Base-by-base conservation (phyloP, 92 coral and sea anemone genomes). In the Virgularia gustaviana region DNA sequence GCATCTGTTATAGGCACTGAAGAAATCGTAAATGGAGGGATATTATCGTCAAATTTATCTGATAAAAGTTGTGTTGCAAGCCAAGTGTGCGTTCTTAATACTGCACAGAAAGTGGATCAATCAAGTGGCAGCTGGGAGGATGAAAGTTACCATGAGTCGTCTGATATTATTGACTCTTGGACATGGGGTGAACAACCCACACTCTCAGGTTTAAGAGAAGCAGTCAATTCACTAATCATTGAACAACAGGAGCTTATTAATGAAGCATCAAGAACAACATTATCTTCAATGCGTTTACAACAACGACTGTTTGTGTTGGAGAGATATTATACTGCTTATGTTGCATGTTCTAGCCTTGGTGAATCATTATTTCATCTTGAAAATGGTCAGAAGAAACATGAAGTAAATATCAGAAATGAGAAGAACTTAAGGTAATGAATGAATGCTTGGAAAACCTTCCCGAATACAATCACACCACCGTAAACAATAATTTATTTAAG, bases 131-230 rank as follows among this genome's bases (percentile, higher is more conserved):
- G 83, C 19, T 87, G 81, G 71, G 88, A 79, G 36, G 98, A 92
- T 11, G 97, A 91, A 77, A 83, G 80, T 49, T 79, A 58, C 27
- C 79, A 88, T 0, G 72, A 84, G 9, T 95, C 94, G 56, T 85
- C 88, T 49, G 81, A 90, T 35, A 68, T 92, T 49, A 92, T 92
- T 83, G 96, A 92, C 58, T 82, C 89, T 1, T 92, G 98, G 98
- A 89, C 89, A 2, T 92, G 98, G 98, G 98, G 98, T 24, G 88
- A 82, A 27, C 98, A 87, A 65, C 98, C 96, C 27, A 79, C 83
- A 41, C 81, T 83, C 19, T 82, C 77, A 18, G 88, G 85, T 42
- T 72, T 92, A 16, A 79, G 80, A 36, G 92, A 89, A 73, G 98
- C 90, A 20, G 75, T 92, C 18, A 96, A 83, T 54, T 95, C 92